Base-by-base conservation (phyloP, 2,888 invertebrate species). In the Gibbula magus region DNA sequence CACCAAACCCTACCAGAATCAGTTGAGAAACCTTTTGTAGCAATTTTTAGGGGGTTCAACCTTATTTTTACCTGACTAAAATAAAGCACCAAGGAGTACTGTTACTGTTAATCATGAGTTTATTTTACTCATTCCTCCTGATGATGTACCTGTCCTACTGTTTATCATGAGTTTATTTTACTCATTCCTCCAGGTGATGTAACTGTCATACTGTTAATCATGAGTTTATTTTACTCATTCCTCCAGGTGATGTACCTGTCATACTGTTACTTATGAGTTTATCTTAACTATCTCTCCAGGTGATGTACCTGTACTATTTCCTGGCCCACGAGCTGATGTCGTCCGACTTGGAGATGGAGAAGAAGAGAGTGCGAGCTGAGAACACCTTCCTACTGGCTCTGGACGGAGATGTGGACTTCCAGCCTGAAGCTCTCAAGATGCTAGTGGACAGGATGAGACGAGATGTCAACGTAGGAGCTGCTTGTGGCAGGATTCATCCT, bases 231-330 rank as follows among this genome's bases (percentile, higher is more conserved):
- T n/a, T 7, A 35, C 4, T 35, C 3, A 5, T 5, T 35, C 7
- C 7, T 35, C 35, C 35, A 35, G 35, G 35, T 35, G 35, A 3
- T 35, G 7, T 35, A 35, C 35, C 35, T 35, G 35, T 35, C 7
- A 3, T 7, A 35, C 35, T 35, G 3, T 35, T 5, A 35, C 3
- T 35, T 13, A 66, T 77, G 16, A 16, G 29, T 45, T 3, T 35
- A 67, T 18, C 16, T 39, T 13, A 2, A 3, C 16, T n/a, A 5
- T n/a, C 16, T 52, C 16, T 70, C 22, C 79, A 96, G 96, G 98
- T 99, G 54, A 99, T 99, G 99, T 99, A 99, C 95, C 98, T 99
- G 98, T 99, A 99, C 95, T 99, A 99, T 92, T 94, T 99, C 78
- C 95, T 99, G 83, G 99, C 99, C 18, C 97, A 98, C 92, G 95